A percentile compares a stretch with the other conserved stretches of the same genome.
Conservation (phyloP, 2,888 invertebrate species). For the Odontocerum albicorne region DNA sequence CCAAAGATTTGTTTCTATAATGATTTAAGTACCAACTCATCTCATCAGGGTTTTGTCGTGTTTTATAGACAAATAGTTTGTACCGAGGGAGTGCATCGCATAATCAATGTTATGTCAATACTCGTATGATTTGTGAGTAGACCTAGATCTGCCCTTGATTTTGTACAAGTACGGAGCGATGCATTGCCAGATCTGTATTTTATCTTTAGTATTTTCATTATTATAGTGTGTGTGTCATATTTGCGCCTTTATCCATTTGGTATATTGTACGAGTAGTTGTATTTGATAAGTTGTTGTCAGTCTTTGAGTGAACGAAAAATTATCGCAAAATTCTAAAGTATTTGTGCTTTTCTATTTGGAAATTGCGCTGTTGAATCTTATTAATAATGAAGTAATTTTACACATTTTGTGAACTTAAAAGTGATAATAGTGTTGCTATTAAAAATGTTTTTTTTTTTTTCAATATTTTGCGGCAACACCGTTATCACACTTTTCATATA, state of each 20-base stretch:
- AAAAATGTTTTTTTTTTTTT: conserved; percentile 20
- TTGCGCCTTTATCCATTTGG: conserved; percentile 35
- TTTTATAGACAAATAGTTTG: conserved; percentile 26
- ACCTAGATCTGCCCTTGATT: conserved; percentile 22
- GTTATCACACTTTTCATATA: conserved; percentile 20
- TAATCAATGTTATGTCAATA: conserved; percentile 15
- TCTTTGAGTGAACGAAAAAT: conserved; percentile 23
- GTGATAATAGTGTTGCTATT: conserved; percentile 23
- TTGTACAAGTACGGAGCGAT: conserved; percentile 23
- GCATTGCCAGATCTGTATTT: conserved; percentile 37
- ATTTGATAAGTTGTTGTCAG: conserved; percentile 24
- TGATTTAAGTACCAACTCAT: conserved; percentile 35
- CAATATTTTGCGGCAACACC: conserved; percentile 21
- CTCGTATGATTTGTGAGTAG: conserved; percentile 18
- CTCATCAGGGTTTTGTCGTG: conserved; percentile 35
- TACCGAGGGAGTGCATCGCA: conserved; percentile 25
- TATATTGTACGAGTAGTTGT: conserved; percentile 26
- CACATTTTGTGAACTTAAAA: conserved; percentile 2
- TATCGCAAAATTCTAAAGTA: conserved; percentile 33
- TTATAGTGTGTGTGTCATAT: conserved; percentile 35
- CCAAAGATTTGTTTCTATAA: conserved; percentile 37
- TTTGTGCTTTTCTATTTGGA: conserved; percentile 12
- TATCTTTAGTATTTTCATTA: conserved; percentile 35
- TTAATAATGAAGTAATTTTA: not conserved
- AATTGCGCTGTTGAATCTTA: not conserved